Evolutionary conservation across 64 coral and sea anemone species (phyloP), one percentile per base, ranked within the genome.

Genomic region (Porites lutea): DNA sequence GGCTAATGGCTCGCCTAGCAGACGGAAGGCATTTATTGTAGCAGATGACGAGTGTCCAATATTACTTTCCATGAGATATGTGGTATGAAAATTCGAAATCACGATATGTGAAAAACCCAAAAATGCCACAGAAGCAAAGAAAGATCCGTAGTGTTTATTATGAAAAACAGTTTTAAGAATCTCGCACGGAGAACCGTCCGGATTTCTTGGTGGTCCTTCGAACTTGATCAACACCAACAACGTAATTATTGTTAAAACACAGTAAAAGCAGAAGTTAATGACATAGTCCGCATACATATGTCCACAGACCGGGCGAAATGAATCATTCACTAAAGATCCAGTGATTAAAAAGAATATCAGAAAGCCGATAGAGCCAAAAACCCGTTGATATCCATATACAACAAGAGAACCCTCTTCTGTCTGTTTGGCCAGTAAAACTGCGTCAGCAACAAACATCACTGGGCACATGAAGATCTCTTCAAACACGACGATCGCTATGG

Each of bases 221-320:
- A 97, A 92, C 14, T 88, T 97, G 52, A 93, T 68, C 57, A 84
- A 86, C 49, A 81, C 77, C 45, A 97, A 11, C 57, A 97, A 52
- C 44, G 92, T 91, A 71, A 91, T 20, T 43, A 97, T 91, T 23
- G 95, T 94, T 8, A 90, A 60, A n/a, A 94, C 74, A 88, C 91
- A 93, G 59, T 88, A 97, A 55, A 97, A 88, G n/a, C 95, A 97
- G 50, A 91, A 97, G 18, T 93, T 94, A 45, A 97, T 97, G 12
- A 97, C 78, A 63, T 91, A 97, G 58, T 97, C 95, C 23, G 88
- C 88, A 23, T 94, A 94, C 9, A 57, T 81, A 20, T 97, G 88
- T 14, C 92, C 95, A 22, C 95, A 97, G 51, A 91, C 82, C 8
- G 82, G 76, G 20, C 72, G 83, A 27, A 88, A 66, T 47, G 95